Evolutionary conservation across 2,888 invertebrate genomes (phyloP).

Genomic region (Ectemnius continuus): DNA sequence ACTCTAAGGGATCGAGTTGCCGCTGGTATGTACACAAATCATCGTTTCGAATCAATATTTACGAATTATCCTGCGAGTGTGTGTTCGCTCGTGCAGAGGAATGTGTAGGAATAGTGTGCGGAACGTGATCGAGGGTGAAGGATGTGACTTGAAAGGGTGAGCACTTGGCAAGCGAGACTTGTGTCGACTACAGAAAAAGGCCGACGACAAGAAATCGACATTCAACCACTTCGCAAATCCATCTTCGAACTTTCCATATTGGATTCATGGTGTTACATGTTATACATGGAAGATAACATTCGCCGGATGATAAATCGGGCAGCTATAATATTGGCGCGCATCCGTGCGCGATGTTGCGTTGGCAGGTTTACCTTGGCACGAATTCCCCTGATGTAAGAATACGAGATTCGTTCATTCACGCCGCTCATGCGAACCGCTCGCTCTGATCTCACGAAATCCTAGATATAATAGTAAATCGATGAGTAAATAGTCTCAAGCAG

Average conservation of each 20-base stretch:
- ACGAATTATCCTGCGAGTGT: no score
- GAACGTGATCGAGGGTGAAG: no score
- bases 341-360: constrained; percentile 13
- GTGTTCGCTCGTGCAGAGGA: no score
- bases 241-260: not conserved
- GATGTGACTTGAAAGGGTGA: no score
- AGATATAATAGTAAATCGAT: not conserved
- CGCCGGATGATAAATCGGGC: constrained; percentile 25
- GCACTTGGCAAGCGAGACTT: no score
- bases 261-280: not conserved
- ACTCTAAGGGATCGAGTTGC: no score
- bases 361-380: constrained; percentile 42
- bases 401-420: not conserved
- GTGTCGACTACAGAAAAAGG: no score
- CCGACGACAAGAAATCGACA: no score
- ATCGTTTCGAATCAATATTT: no score
- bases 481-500: not conserved
- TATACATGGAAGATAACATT: not conserved
- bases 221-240: not conserved
- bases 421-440: not conserved
- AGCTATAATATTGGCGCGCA: constrained; percentile 12
- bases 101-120: no score
- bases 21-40: no score
- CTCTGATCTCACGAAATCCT: not conserved
- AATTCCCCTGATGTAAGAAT: constrained; percentile 22